Percentiles rank a stretch among this genome's conserved stretches.
Evolutionary conservation across 2,113 vertebrate genomes (phyloP).

Genomic region (Antennarius striatus): DNA sequence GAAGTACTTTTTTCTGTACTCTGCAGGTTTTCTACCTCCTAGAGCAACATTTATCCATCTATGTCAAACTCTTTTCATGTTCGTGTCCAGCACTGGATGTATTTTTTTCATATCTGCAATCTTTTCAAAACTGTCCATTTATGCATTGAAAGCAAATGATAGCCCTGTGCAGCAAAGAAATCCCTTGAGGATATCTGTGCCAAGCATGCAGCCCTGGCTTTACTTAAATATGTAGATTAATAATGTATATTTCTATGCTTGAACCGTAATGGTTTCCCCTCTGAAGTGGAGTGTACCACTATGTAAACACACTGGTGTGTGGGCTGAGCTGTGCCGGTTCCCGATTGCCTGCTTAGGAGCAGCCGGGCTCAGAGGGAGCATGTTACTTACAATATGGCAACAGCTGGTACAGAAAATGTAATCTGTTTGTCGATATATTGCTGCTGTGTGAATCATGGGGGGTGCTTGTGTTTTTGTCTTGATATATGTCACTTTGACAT

Average conservation of each 20-base stretch:
- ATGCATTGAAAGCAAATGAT: slow-evolving; percentile 5
- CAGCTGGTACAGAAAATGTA: slow-evolving; percentile 44
- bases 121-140: neutral
- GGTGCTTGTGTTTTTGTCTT: slow-evolving; percentile 4
- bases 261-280: slow-evolving; percentile 35
- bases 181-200: slow-evolving; percentile 3
- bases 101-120: slow-evolving; percentile 13
- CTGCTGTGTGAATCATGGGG: slow-evolving; percentile 1
- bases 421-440: slow-evolving; percentile 23
- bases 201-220: slow-evolving; percentile 9
- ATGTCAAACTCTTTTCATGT: slow-evolving; percentile 16
- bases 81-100: slow-evolving; percentile 11
- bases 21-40: slow-evolving; percentile 7
- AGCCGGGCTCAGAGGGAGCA: slow-evolving; percentile 59
- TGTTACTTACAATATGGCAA: slow-evolving; percentile 55
- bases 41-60: slow-evolving; percentile 13
- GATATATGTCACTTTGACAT: too few relatives aligned
- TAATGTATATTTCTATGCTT: slow-evolving; percentile 47
- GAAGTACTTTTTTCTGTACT: neutral
- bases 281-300: slow-evolving; percentile 33
- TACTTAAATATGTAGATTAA: slow-evolving; percentile 27
- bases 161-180: neutral
- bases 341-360: slow-evolving; percentile 65
- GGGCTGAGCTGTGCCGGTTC: slow-evolving; percentile 65
- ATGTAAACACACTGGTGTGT: slow-evolving; percentile 63